Base-by-base conservation (phyloP, 2,888 invertebrate species). In the Argyresthia albistria region DNA sequence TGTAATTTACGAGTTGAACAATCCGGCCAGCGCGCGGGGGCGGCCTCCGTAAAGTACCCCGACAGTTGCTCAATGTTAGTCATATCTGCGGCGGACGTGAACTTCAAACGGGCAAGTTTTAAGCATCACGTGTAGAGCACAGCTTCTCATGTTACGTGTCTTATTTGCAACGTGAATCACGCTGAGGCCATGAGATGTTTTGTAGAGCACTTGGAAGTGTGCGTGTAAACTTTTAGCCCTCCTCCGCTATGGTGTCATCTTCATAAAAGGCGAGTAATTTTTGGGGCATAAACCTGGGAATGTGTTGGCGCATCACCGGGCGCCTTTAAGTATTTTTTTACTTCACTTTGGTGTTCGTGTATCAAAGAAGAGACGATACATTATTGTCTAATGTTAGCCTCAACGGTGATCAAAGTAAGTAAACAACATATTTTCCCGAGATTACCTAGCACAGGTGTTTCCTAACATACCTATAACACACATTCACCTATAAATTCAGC, bases 401-500 rank as follows among this genome's bases (percentile, higher is more conserved):
- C 14, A 25, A 25, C 37, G 10, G 16, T 37, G 14, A 39, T 48
- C 48, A 48, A 48, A 48, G 48, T 11, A 25, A 46, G 12, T 36
- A 0, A 48, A 48, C 48, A 39, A 47, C 48, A 37, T 46, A 12
- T 48, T 25, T 14, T 15, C 35, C 10, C 36, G 48, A 14, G 48
- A 48, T 48, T 55, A 50, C 46, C 37, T 52, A 50, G 52, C 50
- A 50, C 66, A 70, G 67, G 70, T 76, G 53, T 50, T 43, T 43
- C 43, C 48, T 8, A 25, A 16, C 46, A 16, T 46, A 46, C 25
- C 25, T 36, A 48, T 37, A 45, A 73, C 80, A 82, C 74, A 84
- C 67, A 84, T 80, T 81, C 82, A 79, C 81, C 82, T 87, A 87
- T 84, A 84, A 86, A 87, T 87, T 86, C 86, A 78, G 83, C 71